Percentiles rank a stretch among this genome's conserved stretches.
Conservation (phyloP, 2,888 invertebrate species). For the Leptinotarsa peninsularis region DNA sequence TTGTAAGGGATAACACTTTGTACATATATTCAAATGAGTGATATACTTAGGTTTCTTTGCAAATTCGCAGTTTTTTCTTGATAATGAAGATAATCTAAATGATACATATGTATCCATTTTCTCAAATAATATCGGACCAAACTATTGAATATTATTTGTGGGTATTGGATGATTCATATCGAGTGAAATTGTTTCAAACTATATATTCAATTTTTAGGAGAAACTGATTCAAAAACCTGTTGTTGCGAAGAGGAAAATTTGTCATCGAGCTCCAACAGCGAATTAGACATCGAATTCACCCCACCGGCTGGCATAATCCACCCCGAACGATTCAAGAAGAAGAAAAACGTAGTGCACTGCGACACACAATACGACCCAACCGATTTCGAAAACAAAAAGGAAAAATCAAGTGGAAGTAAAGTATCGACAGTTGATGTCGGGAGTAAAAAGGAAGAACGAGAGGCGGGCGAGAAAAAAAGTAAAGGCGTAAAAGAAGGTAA, state of each 20-base stretch:
- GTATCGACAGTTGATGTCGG: too few relatives aligned
- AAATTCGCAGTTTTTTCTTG: neutral
- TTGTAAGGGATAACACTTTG: too few relatives aligned
- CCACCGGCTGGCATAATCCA: constrained; percentile 78
- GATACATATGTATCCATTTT: too few relatives aligned
- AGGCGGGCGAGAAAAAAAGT: constrained; percentile 32
- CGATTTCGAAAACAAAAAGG: constrained; percentile 62
- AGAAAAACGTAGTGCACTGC: constrained; percentile 68
- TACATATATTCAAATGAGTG: too few relatives aligned
- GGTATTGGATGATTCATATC: neutral
- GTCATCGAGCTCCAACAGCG: constrained; percentile 70
- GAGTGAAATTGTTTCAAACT: neutral
- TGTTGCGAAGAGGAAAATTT: constrained; percentile 47
- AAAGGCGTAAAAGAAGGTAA: constrained; percentile 13
- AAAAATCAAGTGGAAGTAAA: constrained; percentile 3
- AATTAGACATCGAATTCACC: constrained; percentile 79
- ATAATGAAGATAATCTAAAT: too few relatives aligned
- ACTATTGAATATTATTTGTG: too few relatives aligned
- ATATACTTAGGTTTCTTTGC: too few relatives aligned
- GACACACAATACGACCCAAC: constrained; percentile 73
- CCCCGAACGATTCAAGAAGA: constrained; percentile 67
- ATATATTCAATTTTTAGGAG: constrained; percentile 21
- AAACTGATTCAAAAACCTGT: constrained; percentile 45
- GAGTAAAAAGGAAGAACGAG: constrained; percentile 40
- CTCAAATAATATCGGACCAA: too few relatives aligned